phyloP scores from a whole-genome alignment of 2,797 vertebrate genomes.

The Spinus pinus region DNA sequence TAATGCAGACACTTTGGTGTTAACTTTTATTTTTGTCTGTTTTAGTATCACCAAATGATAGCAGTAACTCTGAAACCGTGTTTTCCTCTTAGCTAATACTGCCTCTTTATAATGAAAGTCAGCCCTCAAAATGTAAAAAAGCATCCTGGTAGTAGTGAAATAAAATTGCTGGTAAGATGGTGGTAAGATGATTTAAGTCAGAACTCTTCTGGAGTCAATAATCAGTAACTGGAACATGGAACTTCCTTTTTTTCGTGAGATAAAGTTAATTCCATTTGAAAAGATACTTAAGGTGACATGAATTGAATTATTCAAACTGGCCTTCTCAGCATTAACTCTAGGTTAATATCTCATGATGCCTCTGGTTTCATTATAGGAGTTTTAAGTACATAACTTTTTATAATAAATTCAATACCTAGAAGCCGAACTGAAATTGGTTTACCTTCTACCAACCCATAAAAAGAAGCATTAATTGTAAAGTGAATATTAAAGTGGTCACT shows the following conservation, averaged over 20 bases:
- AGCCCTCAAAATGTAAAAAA: slow-evolving; percentile 27
- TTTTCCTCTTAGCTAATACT: background rate
- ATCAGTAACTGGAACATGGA: slow-evolving; percentile 65
- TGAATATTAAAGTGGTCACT: slow-evolving; percentile 69
- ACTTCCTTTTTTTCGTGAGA: slow-evolving; percentile 54
- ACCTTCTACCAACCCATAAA: slow-evolving; percentile 70
- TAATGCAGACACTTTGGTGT: background rate
- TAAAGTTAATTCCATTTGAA: slow-evolving; percentile 74
- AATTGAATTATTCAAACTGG: slow-evolving; percentile 73
- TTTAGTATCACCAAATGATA: background rate
- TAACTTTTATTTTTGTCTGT: background rate
- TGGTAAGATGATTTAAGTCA: slow-evolving; percentile 60
- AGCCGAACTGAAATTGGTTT: slow-evolving; percentile 71
- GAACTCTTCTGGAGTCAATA: slow-evolving; percentile 55
- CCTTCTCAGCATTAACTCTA: slow-evolving; percentile 70
- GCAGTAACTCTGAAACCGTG: background rate
- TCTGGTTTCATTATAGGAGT: slow-evolving; percentile 72
- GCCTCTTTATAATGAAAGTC: background rate
- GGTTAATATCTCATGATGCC: slow-evolving; percentile 73
- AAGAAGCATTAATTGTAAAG: slow-evolving; percentile 72
- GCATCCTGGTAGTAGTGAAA: background rate
- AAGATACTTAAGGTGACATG: slow-evolving; percentile 72
- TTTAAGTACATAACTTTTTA: slow-evolving; percentile 76
- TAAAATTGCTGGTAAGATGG: slow-evolving; percentile 37
- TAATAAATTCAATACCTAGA: slow-evolving; percentile 74